A percentile compares a stretch with the other conserved stretches of the same genome.
Conservation (phyloP, 2,797 vertebrate genomes). For the Esox lucius region DNA sequence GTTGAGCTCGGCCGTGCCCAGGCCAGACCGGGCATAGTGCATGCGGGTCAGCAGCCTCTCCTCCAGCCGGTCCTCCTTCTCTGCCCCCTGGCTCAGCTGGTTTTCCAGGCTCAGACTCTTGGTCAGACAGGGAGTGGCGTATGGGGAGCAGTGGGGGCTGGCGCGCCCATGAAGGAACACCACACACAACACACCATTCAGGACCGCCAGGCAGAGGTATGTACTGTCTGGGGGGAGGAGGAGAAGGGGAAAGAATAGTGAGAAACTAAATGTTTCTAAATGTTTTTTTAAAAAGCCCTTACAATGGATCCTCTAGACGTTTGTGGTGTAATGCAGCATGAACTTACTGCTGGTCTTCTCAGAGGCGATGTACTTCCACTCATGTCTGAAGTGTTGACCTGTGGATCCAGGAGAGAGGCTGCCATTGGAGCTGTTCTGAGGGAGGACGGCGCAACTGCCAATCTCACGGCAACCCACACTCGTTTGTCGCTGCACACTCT, state of each 20-base stretch:
- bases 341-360: slow-evolving; percentile 96
- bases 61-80: slow-evolving; percentile 66
- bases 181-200: slow-evolving; percentile 92
- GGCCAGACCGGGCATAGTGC: slow-evolving; percentile 94
- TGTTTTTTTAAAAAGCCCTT: too few species aligned
- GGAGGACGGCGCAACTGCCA: too few species aligned
- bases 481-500: slow-evolving; percentile 75
- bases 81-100: slow-evolving; percentile 57
- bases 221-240: slow-evolving; percentile 79
- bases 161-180: slow-evolving; percentile 96
- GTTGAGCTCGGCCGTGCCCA: slow-evolving; percentile 88
- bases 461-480: too few species aligned
- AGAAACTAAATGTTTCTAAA: not conserved
- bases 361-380: slow-evolving; percentile 99
- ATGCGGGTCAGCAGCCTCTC: slow-evolving; percentile 91
- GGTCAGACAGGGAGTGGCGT: slow-evolving; percentile 89
- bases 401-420: slow-evolving; percentile 87
- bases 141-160: slow-evolving; percentile 93
- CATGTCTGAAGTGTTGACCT: slow-evolving; percentile 77
- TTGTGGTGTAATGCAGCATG: too few species aligned
- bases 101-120: slow-evolving; percentile 97
- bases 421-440: slow-evolving; percentile 83
- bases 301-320: too few species aligned
- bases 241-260: not conserved
- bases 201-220: slow-evolving; percentile 94